Percentiles rank a stretch among this genome's conserved stretches.
phyloP scores from a whole-genome alignment of 2,888 invertebrate species.

The Linyphia triangularis region DNA sequence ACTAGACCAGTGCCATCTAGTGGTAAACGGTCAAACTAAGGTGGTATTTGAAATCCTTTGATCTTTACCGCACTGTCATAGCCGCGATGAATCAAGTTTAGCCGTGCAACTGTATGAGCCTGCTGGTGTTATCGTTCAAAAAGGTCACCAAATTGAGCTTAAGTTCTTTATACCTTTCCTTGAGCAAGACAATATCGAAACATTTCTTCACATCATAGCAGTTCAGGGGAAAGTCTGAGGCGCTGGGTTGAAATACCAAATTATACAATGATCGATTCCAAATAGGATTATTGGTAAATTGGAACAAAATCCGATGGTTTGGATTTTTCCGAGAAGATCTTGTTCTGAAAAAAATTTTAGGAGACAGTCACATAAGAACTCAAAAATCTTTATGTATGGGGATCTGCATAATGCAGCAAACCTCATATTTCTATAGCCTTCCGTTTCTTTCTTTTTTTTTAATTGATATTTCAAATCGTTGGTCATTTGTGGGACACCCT shows the following conservation, averaged over 20 bases:
- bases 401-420: slow-evolving; percentile 6
- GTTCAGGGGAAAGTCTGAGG: slow-evolving; percentile 50
- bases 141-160: slow-evolving; percentile 20
- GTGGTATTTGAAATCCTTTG: too few relatives aligned
- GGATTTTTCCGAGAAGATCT: background rate
- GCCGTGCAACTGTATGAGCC: background rate
- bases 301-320: slow-evolving; percentile 44
- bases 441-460: too few relatives aligned
- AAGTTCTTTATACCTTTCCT: slow-evolving; percentile 26
- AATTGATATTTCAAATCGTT: too few relatives aligned
- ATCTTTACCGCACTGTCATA: too few relatives aligned
- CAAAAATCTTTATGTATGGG: slow-evolving; percentile 61
- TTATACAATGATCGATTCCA: slow-evolving; percentile 23
- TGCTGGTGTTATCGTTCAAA: slow-evolving; percentile 33
- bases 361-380: slow-evolving; percentile 48
- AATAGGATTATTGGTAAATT: slow-evolving; percentile 43
- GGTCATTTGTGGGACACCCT: too few relatives aligned
- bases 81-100: too few relatives aligned
- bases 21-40: too few relatives aligned
- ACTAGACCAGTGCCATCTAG: too few relatives aligned
- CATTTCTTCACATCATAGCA: slow-evolving; percentile 41
- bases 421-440: too few relatives aligned
- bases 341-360: slow-evolving; percentile 43
- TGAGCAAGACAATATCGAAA: slow-evolving; percentile 61
- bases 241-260: slow-evolving; percentile 46